A percentile compares a stretch with the other conserved stretches of the same genome.
These are phyloP conservation scores for Megalonaias nervosa DNA, from an alignment of 1,140 invertebrate species.

Conservation along the genomic window DNA sequence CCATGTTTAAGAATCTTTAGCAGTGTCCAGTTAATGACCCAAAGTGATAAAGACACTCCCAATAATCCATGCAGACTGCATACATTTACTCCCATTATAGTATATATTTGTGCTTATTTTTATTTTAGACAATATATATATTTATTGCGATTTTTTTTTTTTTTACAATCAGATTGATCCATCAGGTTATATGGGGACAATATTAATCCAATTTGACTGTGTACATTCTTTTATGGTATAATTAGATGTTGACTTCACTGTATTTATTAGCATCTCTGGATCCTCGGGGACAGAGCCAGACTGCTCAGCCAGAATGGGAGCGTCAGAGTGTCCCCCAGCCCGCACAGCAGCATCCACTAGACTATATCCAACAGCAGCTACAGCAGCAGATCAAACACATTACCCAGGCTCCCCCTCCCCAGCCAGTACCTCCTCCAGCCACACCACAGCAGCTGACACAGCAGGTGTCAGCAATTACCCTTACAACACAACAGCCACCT, in stretches of 20 bases:
- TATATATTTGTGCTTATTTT: too few relatives aligned
- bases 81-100: too few relatives aligned
- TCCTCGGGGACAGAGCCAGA: neutral
- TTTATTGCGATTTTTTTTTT: too few relatives aligned
- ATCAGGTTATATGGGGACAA: too few relatives aligned
- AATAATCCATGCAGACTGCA: too few relatives aligned
- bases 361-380: constrained; percentile 51
- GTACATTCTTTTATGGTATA: too few relatives aligned
- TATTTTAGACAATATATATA: too few relatives aligned
- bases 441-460: neutral
- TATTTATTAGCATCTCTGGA: neutral
- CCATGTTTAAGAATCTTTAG: too few relatives aligned
- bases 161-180: too few relatives aligned
- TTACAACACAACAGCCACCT: constrained; percentile 16
- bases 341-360: constrained; percentile 56
- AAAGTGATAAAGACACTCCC: too few relatives aligned
- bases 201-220: too few relatives aligned
- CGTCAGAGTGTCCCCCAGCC: constrained; percentile 32
- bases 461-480: neutral
- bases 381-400: constrained; percentile 32
- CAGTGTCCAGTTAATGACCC: too few relatives aligned
- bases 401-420: neutral
- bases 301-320: constrained; percentile 42
- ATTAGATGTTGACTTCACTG: neutral
- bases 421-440: neutral